phyloP scores from a whole-genome alignment of 2,113 vertebrate species.

The Vidua macroura region DNA sequence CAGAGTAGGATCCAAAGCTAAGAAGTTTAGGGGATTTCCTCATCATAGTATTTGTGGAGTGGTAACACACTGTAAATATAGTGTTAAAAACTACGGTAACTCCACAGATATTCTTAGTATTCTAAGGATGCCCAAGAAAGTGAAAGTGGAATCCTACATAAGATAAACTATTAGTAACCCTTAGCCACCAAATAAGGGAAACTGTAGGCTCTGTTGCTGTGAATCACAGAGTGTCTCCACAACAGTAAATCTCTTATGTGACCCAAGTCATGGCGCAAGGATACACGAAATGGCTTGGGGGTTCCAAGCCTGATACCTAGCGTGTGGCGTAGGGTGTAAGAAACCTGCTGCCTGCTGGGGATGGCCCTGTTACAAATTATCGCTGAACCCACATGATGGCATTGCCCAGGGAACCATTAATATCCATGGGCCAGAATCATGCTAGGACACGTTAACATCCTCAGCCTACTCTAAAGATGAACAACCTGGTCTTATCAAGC shows the following conservation, averaged over 20 bases:
- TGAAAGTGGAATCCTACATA: not conserved
- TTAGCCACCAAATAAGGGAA: not conserved
- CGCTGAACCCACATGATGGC: accelerated
- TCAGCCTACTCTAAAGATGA: not conserved
- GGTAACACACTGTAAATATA: not conserved
- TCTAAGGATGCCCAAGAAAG: not conserved
- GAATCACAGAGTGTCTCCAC: accelerated
- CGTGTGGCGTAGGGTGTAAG: accelerated
- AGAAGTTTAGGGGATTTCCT: not conserved
- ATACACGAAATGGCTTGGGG: not conserved
- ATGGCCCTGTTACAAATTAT: not conserved
- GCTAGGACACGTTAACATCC: not conserved
- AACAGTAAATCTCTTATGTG: not conserved
- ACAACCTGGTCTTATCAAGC: not conserved
- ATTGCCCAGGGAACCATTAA: not conserved
- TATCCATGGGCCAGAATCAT: not conserved
- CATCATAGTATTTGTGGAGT: not conserved
- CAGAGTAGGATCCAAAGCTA: not conserved
- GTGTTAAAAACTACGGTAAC: not conserved
- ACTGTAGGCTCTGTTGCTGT: not conserved
- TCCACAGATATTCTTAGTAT: not conserved
- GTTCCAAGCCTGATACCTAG: not conserved
- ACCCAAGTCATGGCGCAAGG: not conserved
- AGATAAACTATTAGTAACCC: not conserved
- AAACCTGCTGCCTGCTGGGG: not conserved